Evolutionary conservation across 2,113 vertebrate species (phyloP).

Genomic region (Catharus minimus): DNA sequence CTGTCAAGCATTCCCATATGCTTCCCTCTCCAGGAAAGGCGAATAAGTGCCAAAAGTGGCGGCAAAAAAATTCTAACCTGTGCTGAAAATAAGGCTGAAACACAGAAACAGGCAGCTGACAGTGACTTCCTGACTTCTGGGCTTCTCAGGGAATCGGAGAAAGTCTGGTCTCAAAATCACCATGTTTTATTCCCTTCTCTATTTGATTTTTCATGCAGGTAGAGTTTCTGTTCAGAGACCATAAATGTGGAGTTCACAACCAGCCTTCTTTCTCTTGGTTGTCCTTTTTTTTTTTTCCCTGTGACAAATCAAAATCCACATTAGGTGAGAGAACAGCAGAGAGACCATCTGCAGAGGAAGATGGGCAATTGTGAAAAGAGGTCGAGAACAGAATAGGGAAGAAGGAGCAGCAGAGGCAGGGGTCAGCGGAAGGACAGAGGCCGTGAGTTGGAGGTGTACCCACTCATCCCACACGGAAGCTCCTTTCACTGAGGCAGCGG

Average conservation of each 20-base stretch:
- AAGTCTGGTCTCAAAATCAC: constrained; percentile 40
- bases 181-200: constrained; percentile 45
- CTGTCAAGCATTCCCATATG: constrained; percentile 51
- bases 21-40: constrained; percentile 21
- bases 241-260: constrained; percentile 26
- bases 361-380: constrained; percentile 46
- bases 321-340: constrained; percentile 35
- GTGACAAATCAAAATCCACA: constrained; percentile 44
- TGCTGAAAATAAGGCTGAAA: constrained; percentile 41
- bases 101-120: constrained; percentile 39
- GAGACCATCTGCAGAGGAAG: constrained; percentile 45
- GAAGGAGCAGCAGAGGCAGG: neutral
- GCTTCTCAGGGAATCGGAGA: constrained; percentile 38
- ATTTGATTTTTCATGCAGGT: constrained; percentile 42
- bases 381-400: constrained; percentile 32
- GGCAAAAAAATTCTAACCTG: constrained; percentile 40
- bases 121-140: constrained; percentile 55
- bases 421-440: constrained; percentile 25
- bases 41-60: constrained; percentile 26
- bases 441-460: constrained; percentile 23
- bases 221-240: constrained; percentile 35
- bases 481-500: constrained; percentile 36
- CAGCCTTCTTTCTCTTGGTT: neutral
- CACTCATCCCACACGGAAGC: constrained; percentile 41
- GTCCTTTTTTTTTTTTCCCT: neutral